phyloP scores from a whole-genome alignment of 2,797 vertebrate genomes.

The Selene dorsalis region DNA sequence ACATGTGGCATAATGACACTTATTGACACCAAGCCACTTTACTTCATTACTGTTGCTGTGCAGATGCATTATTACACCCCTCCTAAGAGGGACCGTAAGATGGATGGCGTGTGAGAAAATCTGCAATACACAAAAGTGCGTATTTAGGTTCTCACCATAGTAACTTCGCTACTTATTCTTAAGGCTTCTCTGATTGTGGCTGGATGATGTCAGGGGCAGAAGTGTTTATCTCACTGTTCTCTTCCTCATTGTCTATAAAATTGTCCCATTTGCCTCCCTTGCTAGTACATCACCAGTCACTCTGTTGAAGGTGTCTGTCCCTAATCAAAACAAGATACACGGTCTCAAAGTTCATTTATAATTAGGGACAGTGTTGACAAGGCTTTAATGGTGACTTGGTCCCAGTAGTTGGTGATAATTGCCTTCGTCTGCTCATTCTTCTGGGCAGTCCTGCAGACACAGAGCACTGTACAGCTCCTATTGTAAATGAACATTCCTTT shows the following conservation, averaged over 20 bases:
- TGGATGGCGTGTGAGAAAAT: slow-evolving; percentile 15
- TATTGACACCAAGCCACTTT: not conserved
- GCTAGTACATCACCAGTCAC: slow-evolving; percentile 49
- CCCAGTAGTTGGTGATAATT: slow-evolving; percentile 57
- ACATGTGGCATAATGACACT: not conserved
- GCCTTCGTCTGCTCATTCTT: slow-evolving; percentile 60
- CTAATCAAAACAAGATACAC: slow-evolving; percentile 62
- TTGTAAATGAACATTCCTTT: slow-evolving; percentile 73
- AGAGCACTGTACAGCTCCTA: slow-evolving; percentile 50
- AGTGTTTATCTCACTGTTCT: slow-evolving; percentile 55
- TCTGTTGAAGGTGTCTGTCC: slow-evolving; percentile 57
- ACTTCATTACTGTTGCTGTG: not conserved
- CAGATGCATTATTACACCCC: slow-evolving; percentile 7
- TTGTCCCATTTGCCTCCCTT: slow-evolving; percentile 49
- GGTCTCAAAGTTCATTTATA: slow-evolving; percentile 37
- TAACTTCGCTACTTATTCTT: slow-evolving; percentile 44
- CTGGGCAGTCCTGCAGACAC: slow-evolving; percentile 39
- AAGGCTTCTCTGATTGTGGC: slow-evolving; percentile 40
- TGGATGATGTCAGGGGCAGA: slow-evolving; percentile 52
- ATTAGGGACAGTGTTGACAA: slow-evolving; percentile 45
- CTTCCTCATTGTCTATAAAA: slow-evolving; percentile 60
- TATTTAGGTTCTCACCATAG: slow-evolving; percentile 59
- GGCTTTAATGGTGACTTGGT: slow-evolving; percentile 58
- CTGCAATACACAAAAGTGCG: not conserved
- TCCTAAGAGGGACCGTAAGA: slow-evolving; percentile 17